These are phyloP conservation scores for Phylloscopus trochiloides DNA, from an alignment of 2,113 vertebrate genomes.

Conservation along the genomic window DNA sequence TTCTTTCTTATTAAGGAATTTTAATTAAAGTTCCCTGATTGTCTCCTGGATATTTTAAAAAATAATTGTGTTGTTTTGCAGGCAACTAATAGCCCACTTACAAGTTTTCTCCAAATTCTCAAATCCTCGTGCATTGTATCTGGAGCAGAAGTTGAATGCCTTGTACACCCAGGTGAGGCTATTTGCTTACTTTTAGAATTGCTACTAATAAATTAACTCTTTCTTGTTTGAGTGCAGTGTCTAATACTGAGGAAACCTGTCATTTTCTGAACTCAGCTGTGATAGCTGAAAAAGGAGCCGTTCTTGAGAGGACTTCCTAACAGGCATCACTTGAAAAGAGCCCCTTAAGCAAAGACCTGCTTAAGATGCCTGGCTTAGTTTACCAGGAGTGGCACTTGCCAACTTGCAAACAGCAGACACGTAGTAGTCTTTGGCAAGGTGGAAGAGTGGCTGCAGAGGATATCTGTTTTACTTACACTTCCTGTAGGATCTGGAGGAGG, in stretches of 20 bases:
- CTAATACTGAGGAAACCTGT: neutral
- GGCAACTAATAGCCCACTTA: constrained; percentile 89
- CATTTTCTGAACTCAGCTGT: neutral
- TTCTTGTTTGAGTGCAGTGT: neutral
- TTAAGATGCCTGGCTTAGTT: neutral
- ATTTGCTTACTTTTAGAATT: neutral
- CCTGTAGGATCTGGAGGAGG: neutral
- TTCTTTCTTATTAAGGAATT: neutral
- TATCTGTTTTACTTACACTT: neutral
- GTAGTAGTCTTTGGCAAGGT: neutral
- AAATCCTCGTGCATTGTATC: constrained; percentile 89
- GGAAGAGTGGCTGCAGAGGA: neutral
- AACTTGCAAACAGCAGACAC: neutral
- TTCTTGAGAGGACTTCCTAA: neutral
- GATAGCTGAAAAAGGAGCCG: neutral
- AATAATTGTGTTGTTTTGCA: constrained; percentile 52
- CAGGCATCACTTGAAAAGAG: neutral
- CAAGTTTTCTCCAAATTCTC: constrained; percentile 93
- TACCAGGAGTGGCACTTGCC: neutral
- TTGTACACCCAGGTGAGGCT: constrained; percentile 87
- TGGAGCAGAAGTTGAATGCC: constrained; percentile 84
- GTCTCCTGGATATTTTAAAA: neutral
- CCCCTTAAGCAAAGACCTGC: neutral
- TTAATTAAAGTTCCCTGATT: neutral
- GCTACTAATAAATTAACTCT: neutral